phyloP scores from a whole-genome alignment of 2,888 invertebrate genomes.

The Automeris io region DNA sequence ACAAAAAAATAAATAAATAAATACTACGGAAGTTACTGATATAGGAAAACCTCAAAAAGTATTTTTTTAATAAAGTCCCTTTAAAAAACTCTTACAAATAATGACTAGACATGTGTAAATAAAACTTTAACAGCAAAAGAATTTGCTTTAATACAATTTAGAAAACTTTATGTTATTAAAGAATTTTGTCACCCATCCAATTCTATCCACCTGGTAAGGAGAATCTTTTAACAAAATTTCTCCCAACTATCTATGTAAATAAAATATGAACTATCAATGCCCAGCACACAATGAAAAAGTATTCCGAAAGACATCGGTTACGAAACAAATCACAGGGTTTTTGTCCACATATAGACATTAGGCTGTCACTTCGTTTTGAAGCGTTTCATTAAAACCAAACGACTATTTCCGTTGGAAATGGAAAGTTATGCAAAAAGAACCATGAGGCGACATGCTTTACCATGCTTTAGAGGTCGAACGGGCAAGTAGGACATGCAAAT shows the following conservation, averaged over 20 bases:
- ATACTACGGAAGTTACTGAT: too few species aligned
- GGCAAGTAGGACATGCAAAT: constrained; percentile 10
- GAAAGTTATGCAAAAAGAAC: constrained; percentile 44
- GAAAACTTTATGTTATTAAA: too few species aligned
- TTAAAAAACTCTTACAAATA: too few species aligned
- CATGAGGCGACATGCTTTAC: constrained; percentile 30
- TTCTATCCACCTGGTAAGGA: too few species aligned
- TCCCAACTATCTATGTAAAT: neutral
- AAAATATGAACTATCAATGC: too few species aligned
- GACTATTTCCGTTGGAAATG: constrained; percentile 46
- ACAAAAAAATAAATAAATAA: too few species aligned
- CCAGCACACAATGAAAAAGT: neutral
- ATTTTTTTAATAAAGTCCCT: too few species aligned
- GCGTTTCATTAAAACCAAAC: constrained; percentile 35
- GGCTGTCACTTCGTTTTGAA: constrained; percentile 26
- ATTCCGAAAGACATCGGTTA: constrained; percentile 13
- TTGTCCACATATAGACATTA: constrained; percentile 21
- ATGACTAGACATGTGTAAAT: too few species aligned
- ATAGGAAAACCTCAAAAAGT: too few species aligned
- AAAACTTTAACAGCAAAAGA: too few species aligned
- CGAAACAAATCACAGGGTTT: constrained; percentile 31
- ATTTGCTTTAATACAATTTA: too few species aligned
- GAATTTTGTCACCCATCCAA: too few species aligned
- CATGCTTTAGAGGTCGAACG: constrained; percentile 16
- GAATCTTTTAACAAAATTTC: neutral